Evolutionary conservation across 2,888 invertebrate genomes (phyloP), one percentile per base, ranked within the genome.

Genomic region (Emesis russula): DNA sequence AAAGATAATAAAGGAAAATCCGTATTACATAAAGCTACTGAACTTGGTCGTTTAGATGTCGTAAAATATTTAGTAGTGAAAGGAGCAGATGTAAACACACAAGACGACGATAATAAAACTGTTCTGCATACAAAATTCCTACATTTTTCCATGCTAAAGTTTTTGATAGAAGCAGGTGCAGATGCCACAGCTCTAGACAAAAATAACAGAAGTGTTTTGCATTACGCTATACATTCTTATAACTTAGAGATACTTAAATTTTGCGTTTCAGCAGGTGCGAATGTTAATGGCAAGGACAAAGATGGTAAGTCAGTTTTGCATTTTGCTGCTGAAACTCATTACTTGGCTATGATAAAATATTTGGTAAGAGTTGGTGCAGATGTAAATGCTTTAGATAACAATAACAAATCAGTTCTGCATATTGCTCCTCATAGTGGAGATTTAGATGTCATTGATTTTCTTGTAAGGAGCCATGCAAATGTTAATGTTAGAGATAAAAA

Each of bases 261-360:
- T n/a, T 63, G n/a, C 9, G 36, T 70, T 18, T 70, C 18, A 53
- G n/a, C 7, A 18, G 53, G n/a, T 18, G 53, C 53, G 3, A 53
- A 58, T 58, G 58, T 58, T 7, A 31, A 70, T 5, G 36, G 31
- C 2, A 70, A 31, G n/a, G 31, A 70, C 3, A 6, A 94, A 94
- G 79, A 94, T 95, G 95, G 90, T 86, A 85, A 91, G 85, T 82
- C 85, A 44, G 75, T 66, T 58, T 73, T 48, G 41, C 18, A 44
- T 58, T 53, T 18, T 31, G 44, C 44, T 15, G 53, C 31, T 48
- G 41, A 25, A 53, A 31, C 15, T 76, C 6, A 53, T 48, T 33
- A 48, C 15, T 48, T 76, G 6, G 70, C 31, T 31, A 70, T 70
- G 36, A n/a, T 36, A 6, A 70, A 31, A 15, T 31, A 11, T 36